phyloP scores from a whole-genome alignment of 23 tunicate species.

The Styela clava region DNA sequence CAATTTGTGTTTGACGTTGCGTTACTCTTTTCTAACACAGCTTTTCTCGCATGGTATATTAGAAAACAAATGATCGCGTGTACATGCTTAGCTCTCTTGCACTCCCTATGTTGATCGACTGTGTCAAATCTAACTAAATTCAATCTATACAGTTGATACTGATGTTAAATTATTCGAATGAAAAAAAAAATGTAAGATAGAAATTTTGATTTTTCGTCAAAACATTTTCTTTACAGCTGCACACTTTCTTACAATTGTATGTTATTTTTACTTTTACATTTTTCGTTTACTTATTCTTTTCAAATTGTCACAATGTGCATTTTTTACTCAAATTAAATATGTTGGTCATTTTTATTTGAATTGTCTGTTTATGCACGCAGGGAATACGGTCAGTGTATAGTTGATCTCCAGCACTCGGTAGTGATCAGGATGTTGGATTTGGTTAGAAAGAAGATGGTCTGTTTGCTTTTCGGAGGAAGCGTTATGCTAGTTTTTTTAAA shows the following conservation, averaged over 20 bases:
- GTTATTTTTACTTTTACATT: conserved; percentile 9
- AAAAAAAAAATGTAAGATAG: neutral
- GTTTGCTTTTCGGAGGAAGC: too few species aligned
- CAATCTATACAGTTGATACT: neutral
- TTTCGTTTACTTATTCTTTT: conserved; percentile 16
- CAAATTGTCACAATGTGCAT: conserved; percentile 41
- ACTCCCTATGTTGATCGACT: conserved; percentile 16
- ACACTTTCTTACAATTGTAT: neutral
- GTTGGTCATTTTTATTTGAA: neutral
- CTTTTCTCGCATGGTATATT: too few species aligned
- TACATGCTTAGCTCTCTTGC: conserved; percentile 25
- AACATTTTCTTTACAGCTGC: neutral
- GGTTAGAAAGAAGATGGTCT: too few species aligned
- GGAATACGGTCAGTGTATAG: too few species aligned
- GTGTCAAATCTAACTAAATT: neutral
- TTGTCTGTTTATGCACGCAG: too few species aligned
- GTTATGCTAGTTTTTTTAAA: too few species aligned
- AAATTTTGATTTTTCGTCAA: neutral
- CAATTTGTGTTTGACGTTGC: conserved; percentile 14
- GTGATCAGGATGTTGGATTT: too few species aligned
- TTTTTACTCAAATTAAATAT: conserved; percentile 32
- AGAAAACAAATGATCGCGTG: too few species aligned
- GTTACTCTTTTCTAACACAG: neutral
- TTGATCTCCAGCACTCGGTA: conserved; percentile 9
- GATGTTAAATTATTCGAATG: too few species aligned